Evolutionary conservation across 2,797 vertebrate species (phyloP), one percentile per base, ranked within the genome.

Genomic region (Sebastes steindachneri): DNA sequence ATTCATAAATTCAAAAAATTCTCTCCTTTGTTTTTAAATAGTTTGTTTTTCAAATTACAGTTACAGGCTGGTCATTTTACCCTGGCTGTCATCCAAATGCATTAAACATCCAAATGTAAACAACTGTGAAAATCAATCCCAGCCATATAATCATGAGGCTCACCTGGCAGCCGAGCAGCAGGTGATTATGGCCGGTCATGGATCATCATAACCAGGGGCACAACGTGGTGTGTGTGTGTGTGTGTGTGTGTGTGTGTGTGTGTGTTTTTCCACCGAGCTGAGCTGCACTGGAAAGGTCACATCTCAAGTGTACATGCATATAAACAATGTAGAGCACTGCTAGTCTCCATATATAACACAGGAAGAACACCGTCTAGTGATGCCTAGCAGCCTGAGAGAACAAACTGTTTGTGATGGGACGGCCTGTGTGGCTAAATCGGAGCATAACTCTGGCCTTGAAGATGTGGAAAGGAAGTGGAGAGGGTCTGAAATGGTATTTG

Each of bases 231-330:
- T 60, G 82, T 64, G 77, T 6, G 48, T 59, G 83, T 12, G 35
- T 35, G 35, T 2, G 35, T 4, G 33, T 12, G 29, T 29, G 29
- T 29, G 5, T 67, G 76, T 5, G 53, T 57, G 83, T 69, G 77
- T 12, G 58, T 17, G 59, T 79, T 83, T 91, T 91, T 88, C 88
- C 88, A 85, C 15, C 1, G 3, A 19, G 65, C 9, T 3, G 37
- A 37, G 33, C 58, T 33, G 62, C 10, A 35, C 53, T 69, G 79
- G 83, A 89, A 89, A 85, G 80, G 83, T 88, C 37, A 65, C n/a
- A 69, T 65, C 53, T 73, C 9, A 48, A 58, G 73, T 73, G 73
- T 53, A 65, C 63, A 57, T 81, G 82, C 72, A 77, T 84, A 82
- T 84, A 82, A 65, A n/a, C 57, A 73, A 69, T 23, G n/a, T 6